Base-by-base conservation (phyloP, 2,113 vertebrate genomes). In the Rhinoptilus africanus region DNA sequence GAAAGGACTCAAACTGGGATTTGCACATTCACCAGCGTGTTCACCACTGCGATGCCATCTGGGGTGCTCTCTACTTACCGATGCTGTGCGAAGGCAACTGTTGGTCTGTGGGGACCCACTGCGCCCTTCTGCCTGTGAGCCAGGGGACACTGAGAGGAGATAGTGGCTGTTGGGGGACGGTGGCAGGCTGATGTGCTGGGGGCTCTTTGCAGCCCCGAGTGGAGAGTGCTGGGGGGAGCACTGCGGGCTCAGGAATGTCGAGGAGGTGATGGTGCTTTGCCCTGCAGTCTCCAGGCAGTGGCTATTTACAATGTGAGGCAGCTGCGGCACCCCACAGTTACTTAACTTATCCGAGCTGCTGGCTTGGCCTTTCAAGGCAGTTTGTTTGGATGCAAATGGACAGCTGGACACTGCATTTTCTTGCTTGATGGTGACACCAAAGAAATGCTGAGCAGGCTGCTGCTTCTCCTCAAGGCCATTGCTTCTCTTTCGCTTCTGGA, bases 191-290 rank as follows among this genome's bases (percentile, higher is more conserved):
- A 97, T 98, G 80, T 98, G 99, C 93, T 99, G 99, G 2, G 99
- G 99, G 96, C 99, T 99, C 71, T 98, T 98, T 6, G 98, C 97
- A 22, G 97, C 93, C 56, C 98, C 98, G 0, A 98, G 96, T 1
- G 99, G 98, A 2, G 99, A 99, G 91, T 99, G 99, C 95, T 99
- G 99, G 0, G 99, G 99, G 4, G 99, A 99, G 92, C 99, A 99
- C 97, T 99, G 99, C 0, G 99, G 99, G 95, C 99, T 99, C 85
- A 99, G 98, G 96, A 99, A 99, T 6, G 99, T 98, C 0, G 99
- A 98, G 18, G 98, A 98, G 93, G 99, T 97, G 43, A 98, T 91
- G 26, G 98, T 97, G 97, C 97, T 98, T 69, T 98, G 98, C 9
- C 97, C 98, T 0, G 98, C 45, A 23, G 98, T 74, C 30, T 99